These are phyloP conservation scores for Pseudobourletiella spinata DNA, from an alignment of 1,140 invertebrate genomes.

Conservation along the genomic window DNA sequence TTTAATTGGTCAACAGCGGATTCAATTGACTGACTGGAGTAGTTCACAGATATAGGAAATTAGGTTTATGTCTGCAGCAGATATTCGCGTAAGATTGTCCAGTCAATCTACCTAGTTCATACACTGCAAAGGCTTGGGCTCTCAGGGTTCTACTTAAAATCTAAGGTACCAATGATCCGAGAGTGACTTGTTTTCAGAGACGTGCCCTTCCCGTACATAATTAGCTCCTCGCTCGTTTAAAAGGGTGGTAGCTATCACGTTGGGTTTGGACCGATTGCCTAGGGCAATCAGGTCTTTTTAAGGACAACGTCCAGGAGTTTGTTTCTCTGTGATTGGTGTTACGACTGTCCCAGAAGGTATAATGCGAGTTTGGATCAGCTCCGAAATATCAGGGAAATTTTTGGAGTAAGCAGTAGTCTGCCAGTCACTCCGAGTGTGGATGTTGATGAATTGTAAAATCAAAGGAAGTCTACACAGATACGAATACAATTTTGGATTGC, in stretches of 20 bases:
- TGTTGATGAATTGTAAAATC: not conserved
- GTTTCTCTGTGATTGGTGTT: constrained; percentile 16
- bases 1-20: too few relatives aligned
- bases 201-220: constrained; percentile 7
- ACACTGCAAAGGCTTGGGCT: not conserved
- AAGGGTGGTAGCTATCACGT: constrained; percentile 22
- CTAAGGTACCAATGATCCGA: constrained; percentile 20
- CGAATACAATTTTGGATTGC: not conserved
- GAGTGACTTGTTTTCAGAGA: constrained; percentile 11
- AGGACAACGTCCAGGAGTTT: constrained; percentile 5
- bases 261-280: constrained; percentile 4
- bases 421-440: not conserved
- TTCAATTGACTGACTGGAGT: too few relatives aligned
- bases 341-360: constrained; percentile 16
- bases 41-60: too few relatives aligned
- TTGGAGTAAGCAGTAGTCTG: not conserved
- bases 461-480: constrained; percentile 19
- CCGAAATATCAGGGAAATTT: constrained; percentile 7
- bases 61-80: too few relatives aligned
- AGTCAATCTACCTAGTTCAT: constrained; percentile 21
- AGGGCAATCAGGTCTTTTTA: not conserved
- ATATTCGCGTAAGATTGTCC: not conserved
- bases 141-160: not conserved
- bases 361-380: constrained; percentile 22
- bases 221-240: not conserved